Evolutionary conservation across 2,888 invertebrate genomes (phyloP), one percentile per base, ranked within the genome.

Genomic region (Tenthredo livida): DNA sequence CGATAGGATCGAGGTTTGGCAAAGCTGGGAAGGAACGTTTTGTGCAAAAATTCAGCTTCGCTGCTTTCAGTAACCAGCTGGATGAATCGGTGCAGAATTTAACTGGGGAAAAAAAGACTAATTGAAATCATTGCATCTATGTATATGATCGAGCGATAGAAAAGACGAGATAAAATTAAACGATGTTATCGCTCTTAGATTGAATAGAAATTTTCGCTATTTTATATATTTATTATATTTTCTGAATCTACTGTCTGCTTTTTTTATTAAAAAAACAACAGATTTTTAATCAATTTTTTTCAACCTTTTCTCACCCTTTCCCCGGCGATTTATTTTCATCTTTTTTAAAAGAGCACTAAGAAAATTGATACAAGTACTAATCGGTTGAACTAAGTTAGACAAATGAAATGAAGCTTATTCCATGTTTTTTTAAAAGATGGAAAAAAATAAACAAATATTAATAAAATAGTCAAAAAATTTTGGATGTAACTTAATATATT

Each of bases 1-100:
- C 95, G 25, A 90, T 96, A 43, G 94, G 95, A 15, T 93, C 95
- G 17, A 95, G 94, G 87, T 95, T 99, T 94, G 99, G 99, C 1
- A 94, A 95, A 85, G 95, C 96, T 87, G 98, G 98, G 0, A 95
- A 95, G 86, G 95, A 96, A 88, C 95, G 97, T 88, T 97, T 98
- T 88, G 94, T 96, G 84, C 95, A 96, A 1, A 96, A 95, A 88
- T 99, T 99, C 93, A 98, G 98, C 0, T 97, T 97, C 93, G 94
- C 96, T 88, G 96, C 97, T 54, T 99, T 98, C 92, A 95, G 96
- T 0, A 94, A 95, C 77, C 96, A 96, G 89, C 93, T 98, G 84
- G 95, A 96, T 90, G 93, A 94, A 15, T 89, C 92, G 58, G 87
- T 94, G 84, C 87, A 91, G 61, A 86, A 89, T 75, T 86, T 91